Evolutionary conservation across 2,797 vertebrate genomes (phyloP).

Genomic region (Thalassophryne amazonica): DNA sequence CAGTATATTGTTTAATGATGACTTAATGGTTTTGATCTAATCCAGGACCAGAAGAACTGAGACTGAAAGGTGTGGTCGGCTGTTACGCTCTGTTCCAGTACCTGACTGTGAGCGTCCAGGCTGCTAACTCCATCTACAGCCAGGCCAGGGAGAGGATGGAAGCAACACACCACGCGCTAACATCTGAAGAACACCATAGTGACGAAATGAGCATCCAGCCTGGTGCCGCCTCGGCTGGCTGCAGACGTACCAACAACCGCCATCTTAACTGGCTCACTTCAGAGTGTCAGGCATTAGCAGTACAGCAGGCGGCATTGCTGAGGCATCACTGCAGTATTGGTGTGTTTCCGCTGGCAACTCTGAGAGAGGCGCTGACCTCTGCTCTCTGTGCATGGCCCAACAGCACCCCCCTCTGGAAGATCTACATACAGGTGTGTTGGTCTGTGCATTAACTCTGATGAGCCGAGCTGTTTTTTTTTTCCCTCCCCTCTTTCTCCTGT

Average conservation of each 20-base stretch:
- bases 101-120: slow-evolving; percentile 86
- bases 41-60: slow-evolving; percentile 37
- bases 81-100: slow-evolving; percentile 94
- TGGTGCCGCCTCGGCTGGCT: neutral
- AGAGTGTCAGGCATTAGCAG: slow-evolving; percentile 76
- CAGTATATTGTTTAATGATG: no score
- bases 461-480: no score
- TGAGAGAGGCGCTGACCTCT: slow-evolving; percentile 79
- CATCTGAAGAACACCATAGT: neutral
- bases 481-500: no score
- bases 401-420: slow-evolving; percentile 84
- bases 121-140: slow-evolving; percentile 74
- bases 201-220: neutral
- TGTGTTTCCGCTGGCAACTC: slow-evolving; percentile 82
- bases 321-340: slow-evolving; percentile 78
- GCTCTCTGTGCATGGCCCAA: slow-evolving; percentile 79
- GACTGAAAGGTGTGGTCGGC: slow-evolving; percentile 66
- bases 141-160: slow-evolving; percentile 70
- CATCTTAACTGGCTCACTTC: slow-evolving; percentile 17
- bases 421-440: slow-evolving; percentile 76
- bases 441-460: neutral
- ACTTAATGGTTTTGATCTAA: neutral
- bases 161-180: slow-evolving; percentile 23
- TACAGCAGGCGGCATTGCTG: slow-evolving; percentile 84
- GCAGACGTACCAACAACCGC: neutral